These are phyloP conservation scores for Lamprotornis superbus DNA, from an alignment of 2,113 vertebrate species.

Conservation along the genomic window DNA sequence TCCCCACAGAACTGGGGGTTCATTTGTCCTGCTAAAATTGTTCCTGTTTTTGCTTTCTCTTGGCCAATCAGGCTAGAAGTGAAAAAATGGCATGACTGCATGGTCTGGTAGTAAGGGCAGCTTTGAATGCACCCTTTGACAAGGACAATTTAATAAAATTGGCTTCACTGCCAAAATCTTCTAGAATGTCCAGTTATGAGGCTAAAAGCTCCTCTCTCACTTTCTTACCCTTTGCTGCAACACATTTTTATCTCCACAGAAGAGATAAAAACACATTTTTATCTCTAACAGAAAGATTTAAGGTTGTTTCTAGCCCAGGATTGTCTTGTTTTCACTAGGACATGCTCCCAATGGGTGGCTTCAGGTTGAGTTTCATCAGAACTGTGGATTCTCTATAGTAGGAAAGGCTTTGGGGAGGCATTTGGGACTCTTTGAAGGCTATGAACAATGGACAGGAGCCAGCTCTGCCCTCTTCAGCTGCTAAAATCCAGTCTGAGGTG, in stretches of 20 bases:
- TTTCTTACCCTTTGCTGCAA: neutral
- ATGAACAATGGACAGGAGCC: neutral
- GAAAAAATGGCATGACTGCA: neutral
- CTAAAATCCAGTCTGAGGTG: neutral
- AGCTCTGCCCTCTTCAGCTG: neutral
- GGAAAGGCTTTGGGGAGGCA: neutral
- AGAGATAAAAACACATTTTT: no score
- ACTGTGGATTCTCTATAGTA: neutral
- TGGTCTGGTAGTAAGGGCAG: neutral
- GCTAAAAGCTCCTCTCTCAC: neutral
- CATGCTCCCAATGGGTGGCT: neutral
- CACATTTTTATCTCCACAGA: accelerated
- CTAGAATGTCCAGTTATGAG: neutral
- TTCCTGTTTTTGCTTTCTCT: neutral
- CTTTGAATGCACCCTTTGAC: neutral
- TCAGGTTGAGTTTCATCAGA: neutral
- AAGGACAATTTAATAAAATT: neutral
- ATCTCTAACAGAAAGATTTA: neutral
- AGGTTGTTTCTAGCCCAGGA: neutral
- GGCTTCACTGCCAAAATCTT: neutral
- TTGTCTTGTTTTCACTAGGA: neutral
- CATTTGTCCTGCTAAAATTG: neutral
- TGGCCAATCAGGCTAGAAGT: neutral
- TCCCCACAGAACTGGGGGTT: neutral
- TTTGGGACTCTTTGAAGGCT: neutral